phyloP scores from a whole-genome alignment of 2,797 vertebrate genomes.

The Eulemur coronatus region DNA sequence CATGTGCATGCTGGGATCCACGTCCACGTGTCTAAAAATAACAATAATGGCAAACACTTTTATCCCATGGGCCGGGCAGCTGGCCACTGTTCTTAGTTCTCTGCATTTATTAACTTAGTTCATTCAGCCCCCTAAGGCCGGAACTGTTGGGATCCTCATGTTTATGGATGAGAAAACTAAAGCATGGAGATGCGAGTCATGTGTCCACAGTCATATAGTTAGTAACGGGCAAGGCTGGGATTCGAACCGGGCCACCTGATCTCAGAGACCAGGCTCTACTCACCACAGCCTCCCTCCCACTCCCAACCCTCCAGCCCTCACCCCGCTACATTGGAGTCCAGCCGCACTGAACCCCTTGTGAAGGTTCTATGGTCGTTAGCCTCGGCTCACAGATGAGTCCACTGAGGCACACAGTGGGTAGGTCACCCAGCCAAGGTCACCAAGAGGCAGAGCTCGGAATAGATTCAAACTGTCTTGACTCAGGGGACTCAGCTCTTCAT shows the following conservation, averaged over 20 bases:
- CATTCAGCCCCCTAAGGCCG: background rate
- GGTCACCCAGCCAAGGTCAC: background rate
- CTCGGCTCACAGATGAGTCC: background rate
- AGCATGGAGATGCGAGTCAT: background rate
- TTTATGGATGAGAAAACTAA: background rate
- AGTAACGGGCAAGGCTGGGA: background rate
- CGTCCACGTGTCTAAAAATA: background rate
- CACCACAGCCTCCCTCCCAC: background rate
- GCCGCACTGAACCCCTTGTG: background rate
- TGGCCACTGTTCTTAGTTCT: background rate
- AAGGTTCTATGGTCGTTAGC: background rate
- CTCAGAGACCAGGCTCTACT: background rate
- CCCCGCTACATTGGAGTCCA: background rate
- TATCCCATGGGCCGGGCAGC: background rate
- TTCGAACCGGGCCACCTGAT: background rate
- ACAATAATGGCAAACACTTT: background rate
- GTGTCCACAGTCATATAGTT: background rate
- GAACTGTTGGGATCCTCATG: background rate
- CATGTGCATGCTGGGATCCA: fast-evolving
- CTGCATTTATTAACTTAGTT: background rate
- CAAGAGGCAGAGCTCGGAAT: background rate
- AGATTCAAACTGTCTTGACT: background rate
- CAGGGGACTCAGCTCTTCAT: background rate
- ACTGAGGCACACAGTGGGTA: background rate
- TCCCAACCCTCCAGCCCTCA: background rate